Percentiles rank a stretch among this genome's conserved stretches.
phyloP scores from a whole-genome alignment of 2,888 invertebrate genomes.

The Camponotus fellah region DNA sequence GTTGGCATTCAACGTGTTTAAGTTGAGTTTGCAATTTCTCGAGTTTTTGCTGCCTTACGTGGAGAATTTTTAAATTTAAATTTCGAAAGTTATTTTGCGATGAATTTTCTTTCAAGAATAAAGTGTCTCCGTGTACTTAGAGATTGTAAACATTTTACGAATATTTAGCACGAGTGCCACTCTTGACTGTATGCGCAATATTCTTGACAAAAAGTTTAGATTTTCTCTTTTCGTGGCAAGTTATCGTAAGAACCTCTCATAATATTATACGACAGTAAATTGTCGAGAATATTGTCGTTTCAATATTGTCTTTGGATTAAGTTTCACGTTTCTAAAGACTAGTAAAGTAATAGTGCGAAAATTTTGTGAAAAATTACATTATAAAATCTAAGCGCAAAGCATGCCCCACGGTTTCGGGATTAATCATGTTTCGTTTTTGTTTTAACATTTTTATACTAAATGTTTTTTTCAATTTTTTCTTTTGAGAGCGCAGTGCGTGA shows the following conservation, averaged over 20 bases:
- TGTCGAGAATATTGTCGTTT: neutral
- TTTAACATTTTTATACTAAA: neutral
- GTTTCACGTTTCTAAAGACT: neutral
- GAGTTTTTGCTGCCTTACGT: neutral
- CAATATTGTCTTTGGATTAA: neutral
- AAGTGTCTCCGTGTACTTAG: no score
- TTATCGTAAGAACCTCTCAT: neutral
- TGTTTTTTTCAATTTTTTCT: slow-evolving; percentile 5
- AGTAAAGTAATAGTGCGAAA: neutral
- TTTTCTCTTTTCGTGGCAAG: neutral
- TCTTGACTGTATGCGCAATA: neutral
- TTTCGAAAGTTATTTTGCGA: neutral
- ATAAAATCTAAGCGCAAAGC: neutral
- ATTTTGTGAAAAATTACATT: neutral
- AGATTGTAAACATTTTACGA: slow-evolving; percentile 19
- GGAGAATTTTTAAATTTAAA: slow-evolving; percentile 29
- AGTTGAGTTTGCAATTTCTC: neutral
- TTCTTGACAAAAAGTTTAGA: slow-evolving; percentile 6
- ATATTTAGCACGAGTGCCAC: slow-evolving; percentile 37
- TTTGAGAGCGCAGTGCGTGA: slow-evolving; percentile 30
- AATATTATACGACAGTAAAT: neutral
- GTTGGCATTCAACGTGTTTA: slow-evolving; percentile 18
- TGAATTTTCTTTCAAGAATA: neutral
- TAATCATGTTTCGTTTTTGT: neutral
- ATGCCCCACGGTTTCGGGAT: neutral